Base-by-base conservation (phyloP, 2,113 vertebrate species). In the Petrocephalus zakoni region DNA sequence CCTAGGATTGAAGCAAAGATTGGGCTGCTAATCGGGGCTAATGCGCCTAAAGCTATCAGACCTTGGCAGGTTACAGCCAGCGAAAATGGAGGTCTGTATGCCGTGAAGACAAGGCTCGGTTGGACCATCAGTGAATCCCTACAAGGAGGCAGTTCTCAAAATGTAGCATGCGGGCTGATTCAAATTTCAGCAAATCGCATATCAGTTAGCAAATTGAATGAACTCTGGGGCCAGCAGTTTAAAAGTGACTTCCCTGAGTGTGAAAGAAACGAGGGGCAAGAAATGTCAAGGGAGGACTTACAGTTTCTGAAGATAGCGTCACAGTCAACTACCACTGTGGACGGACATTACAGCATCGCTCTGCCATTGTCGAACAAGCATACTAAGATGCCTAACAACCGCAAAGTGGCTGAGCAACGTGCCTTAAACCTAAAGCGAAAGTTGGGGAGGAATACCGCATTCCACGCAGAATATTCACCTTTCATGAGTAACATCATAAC, bases 241-340 rank as follows among this genome's bases (percentile, higher is more conserved):
- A 90, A 86, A 81, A 64, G 53, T 5, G 89, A 90, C 21, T 90
- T 91, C 55, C 86, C 21, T 90, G 88, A 89, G 46, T 53, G 15
- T 29, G 55, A 8, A 55, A 55, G 0, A 1, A 47, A 83, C 55
- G 85, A 89, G 6, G 56, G 68, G n/a, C 9, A 37, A 6, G 87
- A 83, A 2, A 34, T 84, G 15, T 90, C 88, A 87, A 89, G 87
- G 13, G 87, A 90, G 3, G 89, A 87, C 37, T 37, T 8, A 1
- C 49, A 55, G 37, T 89, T 88, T 15, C 2, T 89, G 47, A 78
- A 90, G 6, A 6, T n/a, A 87, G n/a, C 53, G 19, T 55, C 53
- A 55, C 53, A 55, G 15, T 5, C 88, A 11, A 34, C 34, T 1
- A 75, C 46, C 4, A 72, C 72, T 0, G 19, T 53, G 2, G 46